These are phyloP conservation scores for Dynastes maya DNA, from an alignment of 2,888 invertebrate genomes.

Conservation along the genomic window DNA sequence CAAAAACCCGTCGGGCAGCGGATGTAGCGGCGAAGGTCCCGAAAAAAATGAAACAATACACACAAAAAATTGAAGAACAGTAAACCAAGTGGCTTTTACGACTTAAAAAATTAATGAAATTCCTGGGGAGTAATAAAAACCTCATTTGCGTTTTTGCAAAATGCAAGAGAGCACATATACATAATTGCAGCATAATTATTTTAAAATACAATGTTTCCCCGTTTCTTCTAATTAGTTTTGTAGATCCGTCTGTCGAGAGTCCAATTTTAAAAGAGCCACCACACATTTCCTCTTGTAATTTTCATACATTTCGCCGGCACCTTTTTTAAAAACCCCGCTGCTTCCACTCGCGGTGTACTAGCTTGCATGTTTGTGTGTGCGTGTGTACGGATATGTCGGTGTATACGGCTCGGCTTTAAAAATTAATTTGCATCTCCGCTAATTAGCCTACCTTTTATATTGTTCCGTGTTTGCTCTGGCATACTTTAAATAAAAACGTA, in stretches of 20 bases:
- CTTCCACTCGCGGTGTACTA: constrained; percentile 11
- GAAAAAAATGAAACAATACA: constrained; percentile 45
- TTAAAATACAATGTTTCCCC: constrained; percentile 55
- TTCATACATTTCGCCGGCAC: constrained; percentile 47
- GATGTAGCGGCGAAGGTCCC: neutral
- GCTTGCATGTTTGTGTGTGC: constrained; percentile 13
- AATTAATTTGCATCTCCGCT: constrained; percentile 51
- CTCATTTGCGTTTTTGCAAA: constrained; percentile 54
- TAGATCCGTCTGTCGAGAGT: constrained; percentile 51
- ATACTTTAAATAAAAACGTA: constrained; percentile 45
- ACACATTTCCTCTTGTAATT: constrained; percentile 50
- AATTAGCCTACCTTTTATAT: constrained; percentile 52
- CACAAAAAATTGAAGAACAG: constrained; percentile 51
- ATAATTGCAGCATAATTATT: constrained; percentile 57
- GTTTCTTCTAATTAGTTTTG: constrained; percentile 55
- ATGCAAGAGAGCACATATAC: constrained; percentile 53
- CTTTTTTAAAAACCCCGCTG: constrained; percentile 40
- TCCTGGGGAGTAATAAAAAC: constrained; percentile 51
- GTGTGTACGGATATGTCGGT: neutral
- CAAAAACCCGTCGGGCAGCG: constrained; percentile 33
- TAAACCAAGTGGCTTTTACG: constrained; percentile 51
- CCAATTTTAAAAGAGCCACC: constrained; percentile 52
- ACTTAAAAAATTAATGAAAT: constrained; percentile 53
- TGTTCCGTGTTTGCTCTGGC: constrained; percentile 49
- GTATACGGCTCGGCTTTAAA: constrained; percentile 42